Conservation (phyloP, 2,113 vertebrate species). For the Irena cyanogastra region DNA sequence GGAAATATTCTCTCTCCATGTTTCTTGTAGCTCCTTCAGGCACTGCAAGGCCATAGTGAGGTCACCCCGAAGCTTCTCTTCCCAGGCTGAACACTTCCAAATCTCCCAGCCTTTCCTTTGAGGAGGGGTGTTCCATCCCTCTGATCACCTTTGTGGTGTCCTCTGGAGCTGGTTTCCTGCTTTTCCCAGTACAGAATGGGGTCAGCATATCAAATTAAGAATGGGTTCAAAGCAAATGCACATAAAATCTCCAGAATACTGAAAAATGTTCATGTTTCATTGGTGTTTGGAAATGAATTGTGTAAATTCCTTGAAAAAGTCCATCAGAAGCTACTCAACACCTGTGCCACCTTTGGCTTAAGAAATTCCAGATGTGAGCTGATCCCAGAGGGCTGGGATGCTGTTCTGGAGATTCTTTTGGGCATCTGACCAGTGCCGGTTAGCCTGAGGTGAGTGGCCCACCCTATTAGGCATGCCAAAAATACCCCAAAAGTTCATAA, state of each 20-base stretch:
- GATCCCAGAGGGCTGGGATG: background rate
- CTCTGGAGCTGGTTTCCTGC: background rate
- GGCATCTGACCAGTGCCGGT: background rate
- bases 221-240: background rate
- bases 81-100: background rate
- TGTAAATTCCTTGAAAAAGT: background rate
- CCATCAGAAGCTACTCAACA: background rate
- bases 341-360: background rate
- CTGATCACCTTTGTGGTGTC: background rate
- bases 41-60: background rate
- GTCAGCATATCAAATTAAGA: background rate
- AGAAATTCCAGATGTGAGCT: background rate
- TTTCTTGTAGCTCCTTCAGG: background rate
- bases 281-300: background rate
- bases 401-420: background rate
- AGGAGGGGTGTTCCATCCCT: background rate
- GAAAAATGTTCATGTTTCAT: background rate
- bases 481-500: background rate
- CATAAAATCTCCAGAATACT: background rate
- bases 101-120: background rate
- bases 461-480: background rate
- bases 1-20: background rate
- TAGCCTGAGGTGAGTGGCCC: background rate
- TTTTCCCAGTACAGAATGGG: background rate
- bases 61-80: background rate